Evolutionary conservation across 1,140 invertebrate genomes (phyloP), one percentile per base, ranked within the genome.

Genomic region (Pentalonia nigronervosa): DNA sequence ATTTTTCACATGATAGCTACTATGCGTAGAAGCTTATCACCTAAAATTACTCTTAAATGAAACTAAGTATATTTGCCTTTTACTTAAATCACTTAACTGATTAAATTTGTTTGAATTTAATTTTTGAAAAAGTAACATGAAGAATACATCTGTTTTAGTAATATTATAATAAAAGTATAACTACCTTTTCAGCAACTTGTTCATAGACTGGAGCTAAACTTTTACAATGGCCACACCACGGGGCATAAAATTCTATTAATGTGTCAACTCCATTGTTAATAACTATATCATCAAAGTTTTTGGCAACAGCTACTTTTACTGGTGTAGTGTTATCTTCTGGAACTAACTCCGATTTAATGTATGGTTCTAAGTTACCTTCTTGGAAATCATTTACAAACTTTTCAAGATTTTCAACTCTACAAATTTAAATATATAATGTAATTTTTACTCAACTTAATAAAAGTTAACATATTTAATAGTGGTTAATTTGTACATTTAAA

Each of bases 181-280:
- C 94, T 95, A 97, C 97, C 96, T 99, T 99, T 94, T 97, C 97
- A 88, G 98, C 99, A 50, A 99, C 96, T 95, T 99, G 99, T 94
- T 99, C 98, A 95, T 97, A 99, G 88, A 98, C 96, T 47, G 99
- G 99, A 2, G 98, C 97, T 34, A 99, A 96, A 95, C 98, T 98
- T 96, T 99, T 99, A 96, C 99, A 99, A 95, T 99, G 99, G 94
- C 99, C 99, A 95, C 99, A 99, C 99, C 99, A 99, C 1, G 99
- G 99, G 56, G 99, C 99, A 96, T 99, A 99, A 96, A 99, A 99
- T 95, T 99, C 99, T 94, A 99, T 97, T 11, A 99, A 96, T 9
- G 98, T 98, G 95, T 99, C 99, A 95, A 99, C 98, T 48, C 96
- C 97, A 94, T 97, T 97, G 95, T 99, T 97, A 17, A 96, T 97